These are phyloP conservation scores for Leptopilina syphax DNA, from an alignment of 2,888 invertebrate species.

Conservation along the genomic window DNA sequence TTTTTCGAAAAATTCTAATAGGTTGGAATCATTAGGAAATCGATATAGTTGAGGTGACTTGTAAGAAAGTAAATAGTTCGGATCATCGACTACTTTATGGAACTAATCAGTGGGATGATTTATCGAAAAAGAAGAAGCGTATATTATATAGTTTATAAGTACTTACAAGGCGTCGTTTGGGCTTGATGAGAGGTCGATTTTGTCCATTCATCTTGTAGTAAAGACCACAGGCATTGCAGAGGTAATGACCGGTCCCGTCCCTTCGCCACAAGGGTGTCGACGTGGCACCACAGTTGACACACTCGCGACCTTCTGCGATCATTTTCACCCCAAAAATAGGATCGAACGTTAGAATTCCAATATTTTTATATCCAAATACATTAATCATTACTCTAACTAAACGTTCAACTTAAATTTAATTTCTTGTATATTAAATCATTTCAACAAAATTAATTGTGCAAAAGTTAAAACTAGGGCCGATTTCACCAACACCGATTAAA, in stretches of 20 bases:
- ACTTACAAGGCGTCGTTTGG: slow-evolving; percentile 99
- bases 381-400: background rate
- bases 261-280: slow-evolving; percentile 98
- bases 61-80: slow-evolving; percentile 11
- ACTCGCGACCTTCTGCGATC: slow-evolving; percentile 77
- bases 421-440: background rate
- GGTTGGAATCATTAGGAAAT: slow-evolving; percentile 14
- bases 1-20: slow-evolving; percentile 19
- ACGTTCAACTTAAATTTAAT: background rate
- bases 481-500: too few relatives aligned
- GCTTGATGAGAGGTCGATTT: slow-evolving; percentile 98
- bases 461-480: too few relatives aligned
- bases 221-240: slow-evolving; percentile 87
- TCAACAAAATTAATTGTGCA: too few relatives aligned
- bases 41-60: slow-evolving; percentile 30
- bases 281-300: slow-evolving; percentile 99
- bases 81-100: slow-evolving; percentile 27
- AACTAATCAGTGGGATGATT: slow-evolving; percentile 29
- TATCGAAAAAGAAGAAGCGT: slow-evolving; percentile 32
- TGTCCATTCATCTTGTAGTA: slow-evolving; percentile 99
- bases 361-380: background rate
- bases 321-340: slow-evolving; percentile 28
- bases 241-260: slow-evolving; percentile 98
- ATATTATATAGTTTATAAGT: slow-evolving; percentile 62
- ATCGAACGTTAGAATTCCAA: background rate